Conservation (phyloP, 1,140 invertebrate species). For the Probaryconus sp. region DNA sequence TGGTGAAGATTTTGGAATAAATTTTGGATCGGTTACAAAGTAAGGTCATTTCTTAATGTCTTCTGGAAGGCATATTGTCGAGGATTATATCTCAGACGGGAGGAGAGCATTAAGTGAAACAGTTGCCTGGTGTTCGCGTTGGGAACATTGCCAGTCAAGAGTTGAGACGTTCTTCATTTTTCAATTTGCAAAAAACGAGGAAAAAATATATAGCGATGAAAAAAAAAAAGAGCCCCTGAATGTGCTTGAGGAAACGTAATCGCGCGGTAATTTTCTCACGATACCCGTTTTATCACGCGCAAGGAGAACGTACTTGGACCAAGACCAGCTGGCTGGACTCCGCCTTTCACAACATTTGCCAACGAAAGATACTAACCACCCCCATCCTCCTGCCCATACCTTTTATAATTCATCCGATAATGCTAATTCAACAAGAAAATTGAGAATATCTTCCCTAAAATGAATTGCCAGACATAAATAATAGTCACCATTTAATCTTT, state of each 20-base stretch:
- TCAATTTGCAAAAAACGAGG: constrained; percentile 59
- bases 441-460: constrained; percentile 3
- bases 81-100: constrained; percentile 28
- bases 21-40: neutral
- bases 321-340: constrained; percentile 70
- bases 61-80: constrained; percentile 28
- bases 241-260: constrained; percentile 64
- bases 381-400: constrained; percentile 24
- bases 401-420: constrained; percentile 47
- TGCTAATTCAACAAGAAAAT: constrained; percentile 49
- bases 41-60: constrained; percentile 8
- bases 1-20: too few relatives aligned
- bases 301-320: constrained; percentile 69
- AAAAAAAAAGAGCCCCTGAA: constrained; percentile 16
- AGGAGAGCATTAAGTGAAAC: constrained; percentile 46
- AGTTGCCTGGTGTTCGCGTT: constrained; percentile 53
- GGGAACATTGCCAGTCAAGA: constrained; percentile 67
- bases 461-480: neutral
- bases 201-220: constrained; percentile 7
- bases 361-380: constrained; percentile 55
- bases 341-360: constrained; percentile 57
- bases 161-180: constrained; percentile 60
- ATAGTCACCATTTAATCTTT: too few relatives aligned
- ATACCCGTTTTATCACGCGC: constrained; percentile 67
- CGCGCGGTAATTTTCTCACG: constrained; percentile 73